phyloP scores from a whole-genome alignment of 2,797 vertebrate genomes.

The Chrysocyon brachyurus region DNA sequence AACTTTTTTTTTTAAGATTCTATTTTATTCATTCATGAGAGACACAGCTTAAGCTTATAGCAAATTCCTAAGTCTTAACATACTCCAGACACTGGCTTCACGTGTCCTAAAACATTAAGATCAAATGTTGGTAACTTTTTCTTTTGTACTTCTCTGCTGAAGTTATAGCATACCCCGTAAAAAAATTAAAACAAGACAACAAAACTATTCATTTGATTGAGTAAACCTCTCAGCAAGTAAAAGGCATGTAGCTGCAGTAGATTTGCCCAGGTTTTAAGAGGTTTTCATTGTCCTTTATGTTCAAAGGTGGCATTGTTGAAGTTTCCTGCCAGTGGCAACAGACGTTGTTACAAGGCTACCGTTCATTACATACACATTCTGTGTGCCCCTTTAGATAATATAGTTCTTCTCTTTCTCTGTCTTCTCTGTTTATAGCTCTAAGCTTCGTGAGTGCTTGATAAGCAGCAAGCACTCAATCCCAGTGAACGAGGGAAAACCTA shows the following conservation, averaged over 20 bases:
- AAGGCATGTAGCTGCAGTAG: background rate
- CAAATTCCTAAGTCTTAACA: constrained; percentile 23
- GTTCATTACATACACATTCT: background rate
- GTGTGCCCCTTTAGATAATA: background rate
- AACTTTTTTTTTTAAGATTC: too few species aligned
- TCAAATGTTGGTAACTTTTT: constrained; percentile 19
- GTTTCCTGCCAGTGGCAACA: background rate
- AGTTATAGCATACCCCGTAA: background rate
- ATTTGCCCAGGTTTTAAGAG: constrained; percentile 6
- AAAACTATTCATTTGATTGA: background rate
- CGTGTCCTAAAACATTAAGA: constrained; percentile 13
- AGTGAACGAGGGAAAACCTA: background rate
- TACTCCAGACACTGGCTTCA: background rate
- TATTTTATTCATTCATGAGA: too few species aligned
- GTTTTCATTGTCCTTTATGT: background rate
- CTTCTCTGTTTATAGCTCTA: background rate
- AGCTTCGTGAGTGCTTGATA: background rate
- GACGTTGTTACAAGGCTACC: background rate
- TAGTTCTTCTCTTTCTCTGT: background rate
- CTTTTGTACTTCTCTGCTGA: background rate
- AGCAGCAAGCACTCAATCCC: background rate
- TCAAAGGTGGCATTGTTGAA: background rate
- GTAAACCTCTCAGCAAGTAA: background rate
- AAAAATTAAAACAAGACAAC: constrained; percentile 57
- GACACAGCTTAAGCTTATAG: background rate